Evolutionary conservation across 1,140 invertebrate genomes (phyloP).

Genomic region (Lasaia peninsularis): DNA sequence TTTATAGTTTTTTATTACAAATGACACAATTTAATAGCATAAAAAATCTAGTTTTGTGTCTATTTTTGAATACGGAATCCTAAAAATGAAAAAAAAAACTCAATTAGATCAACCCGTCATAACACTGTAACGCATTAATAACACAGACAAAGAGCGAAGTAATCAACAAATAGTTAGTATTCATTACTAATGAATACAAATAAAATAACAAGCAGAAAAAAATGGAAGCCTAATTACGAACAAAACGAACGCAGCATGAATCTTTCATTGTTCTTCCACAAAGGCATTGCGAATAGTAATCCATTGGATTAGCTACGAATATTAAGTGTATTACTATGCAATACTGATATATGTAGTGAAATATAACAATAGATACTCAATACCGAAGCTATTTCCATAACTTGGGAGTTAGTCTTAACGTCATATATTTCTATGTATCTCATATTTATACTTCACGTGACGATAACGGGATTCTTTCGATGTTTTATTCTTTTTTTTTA

Average conservation of each 20-base stretch:
- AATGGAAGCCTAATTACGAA: slow-evolving; percentile 13
- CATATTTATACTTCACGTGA: slow-evolving; percentile 13
- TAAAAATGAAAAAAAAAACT: too few relatives aligned
- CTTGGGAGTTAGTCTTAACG: slow-evolving; percentile 44
- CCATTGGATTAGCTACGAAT: slow-evolving; percentile 14
- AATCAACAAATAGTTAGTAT: background rate
- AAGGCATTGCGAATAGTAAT: slow-evolving; percentile 8
- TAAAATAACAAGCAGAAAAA: slow-evolving; percentile 2
- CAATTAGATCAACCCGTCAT: too few relatives aligned
- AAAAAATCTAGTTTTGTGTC: too few relatives aligned
- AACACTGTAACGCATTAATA: too few relatives aligned
- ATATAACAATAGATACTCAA: slow-evolving; percentile 39
- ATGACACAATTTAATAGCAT: too few relatives aligned
- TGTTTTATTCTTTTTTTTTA: too few relatives aligned
- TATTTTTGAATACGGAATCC: too few relatives aligned
- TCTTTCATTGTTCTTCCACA: slow-evolving; percentile 15
- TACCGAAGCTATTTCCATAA: slow-evolving; percentile 53
- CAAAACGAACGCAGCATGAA: slow-evolving; percentile 9
- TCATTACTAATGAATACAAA: background rate
- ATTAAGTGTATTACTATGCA: slow-evolving; percentile 35
- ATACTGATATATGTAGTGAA: slow-evolving; percentile 31
- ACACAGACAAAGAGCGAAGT: background rate
- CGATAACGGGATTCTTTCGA: slow-evolving; percentile 12
- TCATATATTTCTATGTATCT: slow-evolving; percentile 47
- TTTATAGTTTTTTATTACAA: too few relatives aligned